These are phyloP conservation scores for Halictus ligatus DNA, from an alignment of 2,888 invertebrate species.

Conservation along the genomic window DNA sequence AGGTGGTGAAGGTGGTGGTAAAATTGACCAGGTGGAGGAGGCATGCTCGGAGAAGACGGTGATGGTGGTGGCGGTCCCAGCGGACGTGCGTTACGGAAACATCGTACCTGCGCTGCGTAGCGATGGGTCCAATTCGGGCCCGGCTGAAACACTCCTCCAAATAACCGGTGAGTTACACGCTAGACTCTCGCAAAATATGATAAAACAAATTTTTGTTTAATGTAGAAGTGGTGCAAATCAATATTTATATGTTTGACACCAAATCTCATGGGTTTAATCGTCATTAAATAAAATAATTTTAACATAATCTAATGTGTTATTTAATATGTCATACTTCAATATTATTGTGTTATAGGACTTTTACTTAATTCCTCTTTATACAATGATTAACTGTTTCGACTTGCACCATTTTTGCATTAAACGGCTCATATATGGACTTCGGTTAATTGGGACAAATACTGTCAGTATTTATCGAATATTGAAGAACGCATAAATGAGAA, in stretches of 20 bases:
- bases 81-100: constrained; percentile 46
- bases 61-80: constrained; percentile 45
- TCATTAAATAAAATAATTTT: background rate
- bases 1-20: constrained; percentile 68
- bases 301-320: background rate
- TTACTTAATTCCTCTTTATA: background rate
- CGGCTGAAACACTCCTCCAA: background rate
- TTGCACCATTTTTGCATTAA: background rate
- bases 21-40: constrained; percentile 56
- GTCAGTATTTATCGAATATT: too few species aligned
- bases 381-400: too few species aligned
- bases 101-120: constrained; percentile 34
- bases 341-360: background rate
- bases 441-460: too few species aligned
- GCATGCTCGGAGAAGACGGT: constrained; percentile 44
- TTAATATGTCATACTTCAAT: background rate
- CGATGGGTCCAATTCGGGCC: constrained; percentile 39
- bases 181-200: too few species aligned
- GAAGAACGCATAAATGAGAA: too few species aligned
- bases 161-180: background rate
- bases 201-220: background rate
- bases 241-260: background rate
- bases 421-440: background rate
- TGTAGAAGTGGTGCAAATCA: background rate
- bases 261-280: background rate